Percentiles rank a stretch among this genome's conserved stretches.
Conservation (phyloP, 2,113 vertebrate genomes). For the Lagenorhynchus albirostris region DNA sequence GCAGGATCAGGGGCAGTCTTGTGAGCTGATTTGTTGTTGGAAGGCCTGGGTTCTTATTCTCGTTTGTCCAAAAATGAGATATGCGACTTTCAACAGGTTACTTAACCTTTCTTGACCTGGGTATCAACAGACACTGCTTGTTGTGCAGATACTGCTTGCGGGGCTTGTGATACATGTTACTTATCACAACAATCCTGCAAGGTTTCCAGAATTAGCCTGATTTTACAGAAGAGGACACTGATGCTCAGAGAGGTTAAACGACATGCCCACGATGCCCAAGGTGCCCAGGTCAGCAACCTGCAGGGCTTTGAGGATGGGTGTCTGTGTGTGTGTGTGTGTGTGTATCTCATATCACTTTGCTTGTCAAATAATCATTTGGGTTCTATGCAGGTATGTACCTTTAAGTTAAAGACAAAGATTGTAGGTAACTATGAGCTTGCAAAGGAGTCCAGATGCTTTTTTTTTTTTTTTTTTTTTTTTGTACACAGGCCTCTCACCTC, state of each 20-base stretch:
- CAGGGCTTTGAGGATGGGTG: background rate
- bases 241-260: background rate
- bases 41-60: background rate
- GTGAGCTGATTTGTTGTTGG: background rate
- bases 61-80: background rate
- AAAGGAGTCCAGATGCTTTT: background rate
- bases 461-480: background rate
- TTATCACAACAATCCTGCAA: background rate
- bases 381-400: background rate
- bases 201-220: background rate
- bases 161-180: background rate
- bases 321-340: background rate
- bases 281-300: background rate
- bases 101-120: background rate
- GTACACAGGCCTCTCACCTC: no score
- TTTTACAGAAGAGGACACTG: background rate
- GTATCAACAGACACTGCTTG: background rate
- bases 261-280: accelerated
- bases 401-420: background rate
- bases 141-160: background rate
- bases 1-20: background rate
- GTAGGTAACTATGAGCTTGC: background rate
- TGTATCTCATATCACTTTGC: background rate
- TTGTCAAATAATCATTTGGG: background rate
- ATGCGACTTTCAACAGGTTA: background rate